phyloP scores from a whole-genome alignment of 2,888 invertebrate genomes.

The Charanyca ferruginea region DNA sequence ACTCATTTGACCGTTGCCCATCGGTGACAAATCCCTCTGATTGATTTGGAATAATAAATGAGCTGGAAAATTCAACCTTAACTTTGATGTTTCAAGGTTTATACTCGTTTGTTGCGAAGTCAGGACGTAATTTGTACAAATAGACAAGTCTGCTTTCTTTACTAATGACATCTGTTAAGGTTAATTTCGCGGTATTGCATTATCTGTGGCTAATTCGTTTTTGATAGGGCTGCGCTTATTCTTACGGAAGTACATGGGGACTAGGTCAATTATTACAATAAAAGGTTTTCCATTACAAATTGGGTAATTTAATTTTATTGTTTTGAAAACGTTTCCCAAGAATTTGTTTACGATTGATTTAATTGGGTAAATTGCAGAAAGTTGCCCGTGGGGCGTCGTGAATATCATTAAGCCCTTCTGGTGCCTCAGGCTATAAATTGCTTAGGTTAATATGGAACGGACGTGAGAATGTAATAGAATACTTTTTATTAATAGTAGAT shows the following conservation, averaged over 20 bases:
- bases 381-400: constrained; percentile 35
- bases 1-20: constrained; percentile 61
- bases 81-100: constrained; percentile 25
- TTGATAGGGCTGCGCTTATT: constrained; percentile 72
- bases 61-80: constrained; percentile 56
- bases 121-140: constrained; percentile 66
- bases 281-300: constrained; percentile 44
- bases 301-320: constrained; percentile 50
- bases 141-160: constrained; percentile 77
- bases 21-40: constrained; percentile 66
- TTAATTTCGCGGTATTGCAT: constrained; percentile 73
- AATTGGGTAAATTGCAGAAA: constrained; percentile 51
- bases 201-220: constrained; percentile 76
- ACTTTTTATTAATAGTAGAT: background rate
- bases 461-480: background rate
- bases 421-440: constrained; percentile 12
- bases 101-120: constrained; percentile 39
- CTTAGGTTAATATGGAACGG: constrained; percentile 6
- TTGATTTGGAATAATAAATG: constrained; percentile 67
- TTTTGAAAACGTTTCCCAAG: constrained; percentile 43
- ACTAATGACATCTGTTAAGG: constrained; percentile 77
- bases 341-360: constrained; percentile 40
- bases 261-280: constrained; percentile 52
- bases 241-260: constrained; percentile 49
- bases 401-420: constrained; percentile 44